These are phyloP conservation scores for Lingula anatina DNA, from an alignment of 2,888 invertebrate genomes.

Conservation along the genomic window DNA sequence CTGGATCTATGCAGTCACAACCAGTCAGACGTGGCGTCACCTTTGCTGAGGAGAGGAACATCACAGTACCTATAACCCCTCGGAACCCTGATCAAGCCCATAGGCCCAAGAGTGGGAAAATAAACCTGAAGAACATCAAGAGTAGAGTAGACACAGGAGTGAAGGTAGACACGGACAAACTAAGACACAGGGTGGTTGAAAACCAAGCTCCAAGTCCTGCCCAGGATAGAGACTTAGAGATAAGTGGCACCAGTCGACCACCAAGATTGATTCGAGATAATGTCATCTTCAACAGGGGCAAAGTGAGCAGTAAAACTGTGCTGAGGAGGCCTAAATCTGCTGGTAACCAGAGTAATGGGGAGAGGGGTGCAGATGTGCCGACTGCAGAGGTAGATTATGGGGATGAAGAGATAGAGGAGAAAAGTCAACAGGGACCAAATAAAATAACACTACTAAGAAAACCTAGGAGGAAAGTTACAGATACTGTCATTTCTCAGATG, in stretches of 20 bases:
- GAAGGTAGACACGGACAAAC: neutral
- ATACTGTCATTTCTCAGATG: neutral
- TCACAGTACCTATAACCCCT: neutral
- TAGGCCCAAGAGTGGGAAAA: neutral
- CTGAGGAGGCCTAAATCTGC: neutral
- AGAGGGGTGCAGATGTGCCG: neutral
- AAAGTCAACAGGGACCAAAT: neutral
- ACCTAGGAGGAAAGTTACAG: neutral
- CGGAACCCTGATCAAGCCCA: neutral
- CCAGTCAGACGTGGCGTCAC: neutral
- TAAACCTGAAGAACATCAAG: neutral
- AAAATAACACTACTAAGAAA: neutral
- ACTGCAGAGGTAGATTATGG: neutral
- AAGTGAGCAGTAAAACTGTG: neutral
- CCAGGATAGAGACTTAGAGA: too few species aligned
- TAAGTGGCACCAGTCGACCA: too few species aligned
- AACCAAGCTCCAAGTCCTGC: neutral
- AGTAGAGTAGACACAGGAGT: neutral
- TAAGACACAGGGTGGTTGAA: neutral
- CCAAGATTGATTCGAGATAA: too few species aligned
- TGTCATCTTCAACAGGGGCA: too few species aligned
- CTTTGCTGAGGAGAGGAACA: neutral
- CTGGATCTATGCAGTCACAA: too few species aligned
- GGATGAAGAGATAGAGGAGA: neutral
- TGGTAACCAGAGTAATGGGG: neutral